These are phyloP conservation scores for Chrysogorgia sp. DNA, from an alignment of 92 coral and sea anemone genomes.

Conservation along the genomic window DNA sequence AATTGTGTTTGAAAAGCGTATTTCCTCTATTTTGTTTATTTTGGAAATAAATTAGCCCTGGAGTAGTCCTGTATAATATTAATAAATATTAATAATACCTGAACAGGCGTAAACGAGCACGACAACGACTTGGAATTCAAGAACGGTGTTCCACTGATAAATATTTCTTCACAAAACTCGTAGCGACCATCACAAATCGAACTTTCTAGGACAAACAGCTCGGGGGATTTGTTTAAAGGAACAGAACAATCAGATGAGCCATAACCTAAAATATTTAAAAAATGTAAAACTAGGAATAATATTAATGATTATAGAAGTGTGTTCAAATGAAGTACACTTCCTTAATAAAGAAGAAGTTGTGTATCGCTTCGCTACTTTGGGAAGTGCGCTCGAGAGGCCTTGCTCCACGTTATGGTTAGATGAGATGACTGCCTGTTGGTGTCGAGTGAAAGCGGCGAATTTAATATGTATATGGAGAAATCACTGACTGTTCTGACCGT, in stretches of 20 bases:
- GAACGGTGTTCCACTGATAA: constrained; percentile 73
- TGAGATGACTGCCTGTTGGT: too few species aligned
- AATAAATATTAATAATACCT: too few species aligned
- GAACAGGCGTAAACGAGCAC: constrained; percentile 72
- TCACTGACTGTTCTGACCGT: too few species aligned
- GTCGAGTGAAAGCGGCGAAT: too few species aligned
- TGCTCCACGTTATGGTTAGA: too few species aligned
- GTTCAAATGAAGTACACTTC: background rate
- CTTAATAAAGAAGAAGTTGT: background rate
- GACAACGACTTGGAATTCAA: constrained; percentile 61
- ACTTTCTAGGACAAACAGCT: constrained; percentile 55
- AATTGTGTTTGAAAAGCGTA: too few species aligned
- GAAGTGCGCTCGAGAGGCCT: too few species aligned
- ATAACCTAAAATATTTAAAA: constrained; percentile 53
- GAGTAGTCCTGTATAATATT: too few species aligned
- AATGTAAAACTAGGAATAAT: background rate
- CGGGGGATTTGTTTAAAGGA: constrained; percentile 65
- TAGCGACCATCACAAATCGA: constrained; percentile 65
- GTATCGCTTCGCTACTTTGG: too few species aligned
- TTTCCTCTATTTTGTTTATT: too few species aligned
- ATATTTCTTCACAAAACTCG: constrained; percentile 64
- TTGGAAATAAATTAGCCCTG: too few species aligned
- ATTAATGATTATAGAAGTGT: background rate
- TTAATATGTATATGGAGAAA: too few species aligned
- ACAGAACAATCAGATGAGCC: constrained; percentile 84